Conservation (phyloP, 1,140 invertebrate species). For the Apis dorsata region DNA sequence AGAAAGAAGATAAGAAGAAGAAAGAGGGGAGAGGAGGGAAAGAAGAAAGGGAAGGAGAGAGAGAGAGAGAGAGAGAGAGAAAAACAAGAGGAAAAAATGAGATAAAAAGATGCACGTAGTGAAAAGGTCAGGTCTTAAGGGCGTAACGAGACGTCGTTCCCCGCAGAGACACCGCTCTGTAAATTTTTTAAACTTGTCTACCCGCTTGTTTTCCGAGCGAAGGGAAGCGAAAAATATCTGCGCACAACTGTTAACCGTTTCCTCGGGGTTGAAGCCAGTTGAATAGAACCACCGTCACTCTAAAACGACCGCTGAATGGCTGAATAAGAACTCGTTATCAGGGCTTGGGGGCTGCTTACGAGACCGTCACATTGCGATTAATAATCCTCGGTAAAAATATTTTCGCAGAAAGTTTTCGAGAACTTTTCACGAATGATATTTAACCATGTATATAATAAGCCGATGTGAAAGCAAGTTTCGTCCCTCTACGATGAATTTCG, state of each 20-base stretch:
- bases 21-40: no score
- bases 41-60: accelerated
- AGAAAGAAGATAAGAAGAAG: no score
- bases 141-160: slow-evolving; percentile 24
- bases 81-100: not conserved
- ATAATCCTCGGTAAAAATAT: slow-evolving; percentile 20
- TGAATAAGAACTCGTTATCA: slow-evolving; percentile 75
- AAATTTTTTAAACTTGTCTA: slow-evolving; percentile 54
- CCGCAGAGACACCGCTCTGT: slow-evolving; percentile 33
- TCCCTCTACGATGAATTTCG: no score
- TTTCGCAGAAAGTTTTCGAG: not conserved
- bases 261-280: slow-evolving; percentile 44
- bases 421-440: not conserved
- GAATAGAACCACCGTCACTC: slow-evolving; percentile 64
- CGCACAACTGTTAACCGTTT: slow-evolving; percentile 63
- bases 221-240: slow-evolving; percentile 31
- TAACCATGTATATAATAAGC: no score
- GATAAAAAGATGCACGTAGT: not conserved
- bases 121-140: slow-evolving; percentile 10
- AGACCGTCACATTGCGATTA: slow-evolving; percentile 38
- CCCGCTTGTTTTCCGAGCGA: slow-evolving; percentile 55
- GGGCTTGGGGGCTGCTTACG: slow-evolving; percentile 49
- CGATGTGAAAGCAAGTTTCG: no score
- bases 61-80: no score
- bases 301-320: slow-evolving; percentile 59